A percentile compares a stretch with the other conserved stretches of the same genome.
phyloP scores from a whole-genome alignment of 2,797 vertebrate species.

The Coluber constrictor region DNA sequence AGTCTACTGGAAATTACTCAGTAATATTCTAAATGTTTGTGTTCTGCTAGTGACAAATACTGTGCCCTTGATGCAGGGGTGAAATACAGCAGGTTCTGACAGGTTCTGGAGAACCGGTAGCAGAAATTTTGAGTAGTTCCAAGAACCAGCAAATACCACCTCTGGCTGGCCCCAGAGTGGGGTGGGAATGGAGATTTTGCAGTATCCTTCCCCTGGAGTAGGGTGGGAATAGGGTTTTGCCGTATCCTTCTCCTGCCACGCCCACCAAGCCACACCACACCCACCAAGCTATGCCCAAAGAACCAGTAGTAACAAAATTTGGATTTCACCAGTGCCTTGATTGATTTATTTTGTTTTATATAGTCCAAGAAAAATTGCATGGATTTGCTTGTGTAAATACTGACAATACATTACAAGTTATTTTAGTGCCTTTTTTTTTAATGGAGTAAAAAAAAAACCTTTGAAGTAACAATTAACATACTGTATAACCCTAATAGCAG shows the following conservation, averaged over 20 bases:
- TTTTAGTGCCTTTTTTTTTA: background rate
- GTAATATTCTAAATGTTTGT: background rate
- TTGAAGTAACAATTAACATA: background rate
- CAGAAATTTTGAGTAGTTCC: no score
- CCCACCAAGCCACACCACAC: no score
- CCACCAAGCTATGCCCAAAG: no score
- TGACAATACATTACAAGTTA: background rate
- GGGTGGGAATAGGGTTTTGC: no score
- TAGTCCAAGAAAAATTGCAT: background rate
- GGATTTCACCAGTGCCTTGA: background rate
- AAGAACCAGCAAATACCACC: no score
- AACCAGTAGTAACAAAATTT: no score
- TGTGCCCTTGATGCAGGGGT: background rate
- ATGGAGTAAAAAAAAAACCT: background rate
- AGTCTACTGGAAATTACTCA: background rate
- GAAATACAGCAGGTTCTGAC: no score
- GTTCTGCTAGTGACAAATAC: background rate
- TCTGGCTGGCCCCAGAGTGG: no score
- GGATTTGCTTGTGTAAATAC: conserved; percentile 4
- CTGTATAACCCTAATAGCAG: background rate
- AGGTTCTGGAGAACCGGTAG: no score
- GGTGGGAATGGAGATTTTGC: no score
- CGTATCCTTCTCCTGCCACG: no score
- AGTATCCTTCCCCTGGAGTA: no score
- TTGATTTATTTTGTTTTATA: background rate